These are phyloP conservation scores for Pseudomyrmex concolor DNA, from an alignment of 1,140 invertebrate genomes.

Conservation along the genomic window DNA sequence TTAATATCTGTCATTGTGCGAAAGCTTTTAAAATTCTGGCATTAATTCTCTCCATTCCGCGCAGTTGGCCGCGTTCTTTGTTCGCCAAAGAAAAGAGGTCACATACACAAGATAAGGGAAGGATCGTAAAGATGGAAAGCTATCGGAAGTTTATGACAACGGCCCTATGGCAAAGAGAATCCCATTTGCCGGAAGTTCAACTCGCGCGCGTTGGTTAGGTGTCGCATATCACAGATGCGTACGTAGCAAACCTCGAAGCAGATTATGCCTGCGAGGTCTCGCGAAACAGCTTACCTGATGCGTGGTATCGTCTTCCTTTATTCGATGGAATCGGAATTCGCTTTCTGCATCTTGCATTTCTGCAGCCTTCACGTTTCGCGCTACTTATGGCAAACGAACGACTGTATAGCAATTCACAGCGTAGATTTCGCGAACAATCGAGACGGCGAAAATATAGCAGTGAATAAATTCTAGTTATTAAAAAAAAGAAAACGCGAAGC, in stretches of 20 bases:
- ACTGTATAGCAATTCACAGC: neutral
- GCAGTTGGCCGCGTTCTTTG: neutral
- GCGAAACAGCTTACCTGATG: constrained; percentile 68
- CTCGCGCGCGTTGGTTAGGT: constrained; percentile 44
- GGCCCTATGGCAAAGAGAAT: neutral
- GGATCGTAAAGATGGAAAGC: constrained; percentile 36
- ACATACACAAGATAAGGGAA: neutral
- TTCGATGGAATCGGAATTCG: constrained; percentile 47
- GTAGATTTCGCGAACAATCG: neutral
- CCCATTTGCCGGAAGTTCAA: constrained; percentile 37
- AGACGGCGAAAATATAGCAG: neutral
- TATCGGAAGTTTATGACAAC: constrained; percentile 46
- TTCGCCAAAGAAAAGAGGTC: neutral
- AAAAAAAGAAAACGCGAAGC: too few relatives aligned
- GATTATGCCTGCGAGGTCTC: constrained; percentile 56
- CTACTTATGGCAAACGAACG: neutral
- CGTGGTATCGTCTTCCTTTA: constrained; percentile 52
- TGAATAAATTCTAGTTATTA: constrained; percentile 19
- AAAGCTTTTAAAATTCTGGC: neutral
- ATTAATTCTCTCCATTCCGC: constrained; percentile 5
- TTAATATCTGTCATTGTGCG: neutral
- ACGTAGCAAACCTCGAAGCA: constrained; percentile 20
- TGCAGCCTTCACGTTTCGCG: neutral
- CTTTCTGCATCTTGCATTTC: neutral
- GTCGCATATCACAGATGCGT: neutral